phyloP scores from a whole-genome alignment of 2,888 invertebrate species.

The Dinocampus coccinellae region DNA sequence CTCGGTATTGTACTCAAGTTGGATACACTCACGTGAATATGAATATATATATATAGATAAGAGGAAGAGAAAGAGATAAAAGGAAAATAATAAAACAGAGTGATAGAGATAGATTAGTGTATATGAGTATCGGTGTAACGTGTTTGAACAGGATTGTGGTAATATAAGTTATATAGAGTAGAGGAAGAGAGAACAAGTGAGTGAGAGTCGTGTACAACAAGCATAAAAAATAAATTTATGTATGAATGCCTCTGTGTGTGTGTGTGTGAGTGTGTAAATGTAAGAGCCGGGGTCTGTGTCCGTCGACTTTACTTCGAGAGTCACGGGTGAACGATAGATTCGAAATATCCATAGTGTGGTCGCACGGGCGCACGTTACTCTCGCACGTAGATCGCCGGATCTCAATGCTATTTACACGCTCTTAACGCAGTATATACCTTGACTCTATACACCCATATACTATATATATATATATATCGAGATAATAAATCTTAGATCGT shows the following conservation, averaged over 20 bases:
- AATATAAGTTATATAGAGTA: neutral
- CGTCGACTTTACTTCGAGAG: constrained; percentile 7
- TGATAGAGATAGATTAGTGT: neutral
- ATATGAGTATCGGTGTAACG: neutral
- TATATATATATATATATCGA: constrained; percentile 10
- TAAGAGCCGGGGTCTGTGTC: constrained; percentile 10
- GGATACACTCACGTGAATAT: neutral
- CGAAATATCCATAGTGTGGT: constrained; percentile 20
- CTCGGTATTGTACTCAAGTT: constrained; percentile 1
- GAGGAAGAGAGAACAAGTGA: too few relatives aligned
- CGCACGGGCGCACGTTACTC: constrained; percentile 4
- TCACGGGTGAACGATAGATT: constrained; percentile 27
- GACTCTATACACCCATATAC: neutral
- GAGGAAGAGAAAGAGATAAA: too few relatives aligned
- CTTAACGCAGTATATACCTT: constrained; percentile 13
- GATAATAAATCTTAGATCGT: constrained; percentile 28
- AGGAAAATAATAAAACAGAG: too few relatives aligned
- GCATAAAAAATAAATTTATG: too few relatives aligned
- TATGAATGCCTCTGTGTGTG: too few relatives aligned
- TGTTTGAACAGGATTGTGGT: neutral
- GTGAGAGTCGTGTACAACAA: too few relatives aligned
- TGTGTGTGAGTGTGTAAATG: too few relatives aligned
- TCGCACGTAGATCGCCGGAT: constrained; percentile 23
- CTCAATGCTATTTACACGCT: constrained; percentile 27
- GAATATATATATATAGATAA: neutral